Base-by-base conservation (phyloP, 1,140 invertebrate genomes). In the Batillaria attramentaria region DNA sequence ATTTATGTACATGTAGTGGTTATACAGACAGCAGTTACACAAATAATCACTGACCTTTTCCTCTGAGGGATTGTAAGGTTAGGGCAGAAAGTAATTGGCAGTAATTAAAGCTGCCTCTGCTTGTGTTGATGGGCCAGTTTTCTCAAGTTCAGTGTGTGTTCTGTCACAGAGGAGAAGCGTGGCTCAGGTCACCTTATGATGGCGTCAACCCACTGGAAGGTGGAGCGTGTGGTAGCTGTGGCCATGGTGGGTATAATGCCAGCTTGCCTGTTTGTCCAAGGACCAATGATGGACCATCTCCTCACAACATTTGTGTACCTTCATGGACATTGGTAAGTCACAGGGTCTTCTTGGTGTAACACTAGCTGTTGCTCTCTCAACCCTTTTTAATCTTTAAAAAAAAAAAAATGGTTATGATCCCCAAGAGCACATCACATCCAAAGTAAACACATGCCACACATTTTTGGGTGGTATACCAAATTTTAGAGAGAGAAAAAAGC, bases 181-280 rank as follows among this genome's bases (percentile, higher is more conserved):
- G 85, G 85, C 2, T 77, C 66, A 3, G 81, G 85, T 33, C 88
- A 89, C 73, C 79, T 84, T 66, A 87, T 89, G 80, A 81, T 83
- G 79, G 84, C 87, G 0, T 88, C 87, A 8, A 88, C 86, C 4
- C 87, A 88, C 76, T 89, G 88, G 87, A 88, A 88, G 72, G 78
- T 88, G 37, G 88, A 89, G 57, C 68, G 88, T 35, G n/a, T 85
- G 62, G 54, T 88, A 39, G 84, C 85, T 16, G 65, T 88, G 39
- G 80, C 81, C n/a, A 86, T 88, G 84, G 42, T 87, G 35, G 85
- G 80, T 6, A 82, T 88, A 16, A 84, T 89, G 84, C 87, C 87
- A 37, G 81, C 84, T 5, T 80, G 81, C 72, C 74, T 89, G 33
- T 82, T 88, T 70, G 54, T 82, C 33, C 84, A 85, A 75, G 84